Evolutionary conservation across 30 jellyfish, hydroid and myxozoan genomes (phyloP).

Genomic region (Rhopilema esculentum): DNA sequence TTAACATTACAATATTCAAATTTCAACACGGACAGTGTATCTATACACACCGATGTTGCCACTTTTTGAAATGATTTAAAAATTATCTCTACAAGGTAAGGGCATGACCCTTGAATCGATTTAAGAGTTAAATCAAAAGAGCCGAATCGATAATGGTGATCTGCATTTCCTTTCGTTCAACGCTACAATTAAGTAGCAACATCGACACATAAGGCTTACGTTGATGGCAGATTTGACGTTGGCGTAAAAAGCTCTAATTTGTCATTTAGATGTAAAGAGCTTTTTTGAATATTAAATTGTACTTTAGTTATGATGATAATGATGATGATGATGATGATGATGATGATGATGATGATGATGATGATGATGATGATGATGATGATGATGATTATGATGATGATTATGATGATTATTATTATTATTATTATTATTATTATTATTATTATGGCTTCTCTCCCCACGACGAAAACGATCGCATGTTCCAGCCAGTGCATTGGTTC

Average conservation of each 20-base stretch:
- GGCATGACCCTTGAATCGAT: neutral
- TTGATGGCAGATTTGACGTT: neutral
- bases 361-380: neutral
- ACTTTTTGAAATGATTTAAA: neutral
- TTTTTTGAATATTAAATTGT: too few relatives aligned
- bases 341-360: slow-evolving; percentile 1
- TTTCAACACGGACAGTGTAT: neutral
- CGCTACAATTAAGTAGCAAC: neutral
- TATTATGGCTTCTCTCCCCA: too few relatives aligned
- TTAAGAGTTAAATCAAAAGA: neutral
- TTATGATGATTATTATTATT: neutral
- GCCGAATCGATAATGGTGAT: neutral
- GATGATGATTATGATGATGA: neutral
- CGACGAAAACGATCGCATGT: too few relatives aligned
- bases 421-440: too few relatives aligned
- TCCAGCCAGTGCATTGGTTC: too few relatives aligned
- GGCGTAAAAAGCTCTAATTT: too few relatives aligned
- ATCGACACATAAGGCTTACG: neutral
- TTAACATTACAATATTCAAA: neutral
- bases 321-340: slow-evolving; percentile 1
- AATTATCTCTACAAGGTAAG: neutral
- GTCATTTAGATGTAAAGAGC: too few relatives aligned
- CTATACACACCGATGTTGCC: neutral
- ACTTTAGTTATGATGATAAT: neutral
- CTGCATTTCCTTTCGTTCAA: neutral